Evolutionary conservation across 2,797 vertebrate genomes (phyloP).

Genomic region (Bradypodion pumilum): DNA sequence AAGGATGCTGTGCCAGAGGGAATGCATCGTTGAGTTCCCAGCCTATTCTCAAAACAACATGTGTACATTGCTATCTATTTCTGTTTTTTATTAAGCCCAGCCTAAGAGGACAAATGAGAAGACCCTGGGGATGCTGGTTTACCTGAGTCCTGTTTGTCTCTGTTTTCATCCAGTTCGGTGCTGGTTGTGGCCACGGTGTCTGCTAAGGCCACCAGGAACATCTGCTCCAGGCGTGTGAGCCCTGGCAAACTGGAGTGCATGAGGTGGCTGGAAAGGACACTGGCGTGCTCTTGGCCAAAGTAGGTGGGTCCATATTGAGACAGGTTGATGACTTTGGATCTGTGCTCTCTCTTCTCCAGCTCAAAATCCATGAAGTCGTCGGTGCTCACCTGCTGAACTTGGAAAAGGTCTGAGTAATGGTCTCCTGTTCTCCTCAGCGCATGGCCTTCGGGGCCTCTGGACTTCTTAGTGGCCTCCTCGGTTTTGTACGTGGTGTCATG

Average conservation of each 20-base stretch:
- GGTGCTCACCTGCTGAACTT: conserved; percentile 87
- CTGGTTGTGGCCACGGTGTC: conserved; percentile 96
- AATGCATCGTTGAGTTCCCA: background rate
- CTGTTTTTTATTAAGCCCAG: too few species aligned
- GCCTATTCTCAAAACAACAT: conserved; percentile 3
- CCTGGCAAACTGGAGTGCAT: conserved; percentile 98
- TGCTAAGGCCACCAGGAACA: conserved; percentile 97
- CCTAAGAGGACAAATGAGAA: too few species aligned
- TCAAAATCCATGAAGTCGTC: conserved; percentile 96
- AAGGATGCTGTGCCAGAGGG: background rate
- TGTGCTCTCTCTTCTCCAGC: conserved; percentile 91
- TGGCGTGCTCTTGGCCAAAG: conserved; percentile 95
- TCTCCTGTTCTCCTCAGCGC: conserved; percentile 82
- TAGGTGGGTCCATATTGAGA: conserved; percentile 96
- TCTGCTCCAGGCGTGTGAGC: conserved; percentile 95
- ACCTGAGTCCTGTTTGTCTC: conserved; percentile 93
- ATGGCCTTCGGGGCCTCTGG: conserved; percentile 79
- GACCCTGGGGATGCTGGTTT: too few species aligned
- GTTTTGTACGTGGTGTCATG: conserved; percentile 88
- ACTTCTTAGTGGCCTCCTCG: conserved; percentile 81
- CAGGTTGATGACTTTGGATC: conserved; percentile 94
- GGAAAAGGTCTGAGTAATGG: conserved; percentile 94
- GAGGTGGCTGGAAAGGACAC: conserved; percentile 97
- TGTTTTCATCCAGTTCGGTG: conserved; percentile 88
- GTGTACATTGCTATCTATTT: background rate